Evolutionary conservation across 2,113 vertebrate genomes (phyloP).

Genomic region (Sula dactylatra): DNA sequence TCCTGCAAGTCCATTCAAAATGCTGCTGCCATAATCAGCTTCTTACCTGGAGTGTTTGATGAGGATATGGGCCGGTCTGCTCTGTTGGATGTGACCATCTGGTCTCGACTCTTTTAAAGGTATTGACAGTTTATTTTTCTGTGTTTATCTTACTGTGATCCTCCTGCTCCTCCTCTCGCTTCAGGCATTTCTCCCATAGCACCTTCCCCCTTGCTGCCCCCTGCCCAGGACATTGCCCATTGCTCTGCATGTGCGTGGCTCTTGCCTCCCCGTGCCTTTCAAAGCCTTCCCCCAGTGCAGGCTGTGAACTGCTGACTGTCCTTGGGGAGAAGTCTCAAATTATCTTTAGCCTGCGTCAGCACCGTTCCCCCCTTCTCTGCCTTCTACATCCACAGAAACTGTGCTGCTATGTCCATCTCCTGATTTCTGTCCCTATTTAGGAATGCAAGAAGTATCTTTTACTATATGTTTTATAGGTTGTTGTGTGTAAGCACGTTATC

Average conservation of each 20-base stretch:
- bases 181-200: neutral
- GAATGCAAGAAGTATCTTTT: neutral
- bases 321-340: neutral
- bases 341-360: no score
- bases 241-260: rapidly evolving
- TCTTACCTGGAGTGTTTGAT: neutral
- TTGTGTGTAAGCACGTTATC: no score
- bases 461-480: neutral
- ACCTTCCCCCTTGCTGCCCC: neutral
- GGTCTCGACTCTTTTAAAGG: neutral
- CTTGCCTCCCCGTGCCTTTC: neutral
- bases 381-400: neutral
- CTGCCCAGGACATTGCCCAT: no score
- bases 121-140: neutral
- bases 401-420: neutral
- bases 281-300: neutral
- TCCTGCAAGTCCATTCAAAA: neutral
- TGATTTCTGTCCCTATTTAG: neutral
- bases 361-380: neutral
- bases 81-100: neutral
- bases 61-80: no score
- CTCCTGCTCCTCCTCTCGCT: neutral
- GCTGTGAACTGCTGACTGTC: neutral
- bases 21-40: neutral
- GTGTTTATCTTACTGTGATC: neutral